Evolutionary conservation across 2,113 vertebrate genomes (phyloP).

Genomic region (Tor tambroides): DNA sequence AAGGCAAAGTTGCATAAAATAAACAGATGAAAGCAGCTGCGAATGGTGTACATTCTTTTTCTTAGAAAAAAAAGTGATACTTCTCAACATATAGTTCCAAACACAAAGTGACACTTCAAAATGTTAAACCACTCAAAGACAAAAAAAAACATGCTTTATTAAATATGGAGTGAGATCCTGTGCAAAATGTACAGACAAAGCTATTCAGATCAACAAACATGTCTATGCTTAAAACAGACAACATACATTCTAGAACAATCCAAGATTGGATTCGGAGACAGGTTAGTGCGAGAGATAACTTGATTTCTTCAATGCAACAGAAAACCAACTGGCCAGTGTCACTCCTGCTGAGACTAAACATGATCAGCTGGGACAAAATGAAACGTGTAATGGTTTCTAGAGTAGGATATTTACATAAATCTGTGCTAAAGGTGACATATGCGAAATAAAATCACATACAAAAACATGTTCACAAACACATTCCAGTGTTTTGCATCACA

Average conservation of each 20-base stretch:
- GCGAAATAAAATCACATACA: too few species aligned
- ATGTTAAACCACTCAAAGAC: not conserved
- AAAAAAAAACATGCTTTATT: not conserved
- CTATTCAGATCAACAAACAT: not conserved
- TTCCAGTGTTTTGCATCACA: slow-evolving; percentile 19
- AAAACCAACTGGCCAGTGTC: not conserved
- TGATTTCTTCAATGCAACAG: not conserved
- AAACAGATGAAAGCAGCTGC: slow-evolving; percentile 62
- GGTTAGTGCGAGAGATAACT: not conserved
- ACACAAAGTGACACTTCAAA: slow-evolving; percentile 22
- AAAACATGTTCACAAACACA: not conserved
- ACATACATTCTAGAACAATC: not conserved
- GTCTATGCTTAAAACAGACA: too few species aligned
- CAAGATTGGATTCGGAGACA: not conserved
- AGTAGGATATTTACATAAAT: not conserved
- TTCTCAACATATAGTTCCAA: not conserved
- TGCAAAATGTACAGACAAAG: not conserved
- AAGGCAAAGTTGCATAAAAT: slow-evolving; percentile 73
- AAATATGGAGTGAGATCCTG: not conserved
- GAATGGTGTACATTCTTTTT: slow-evolving; percentile 73
- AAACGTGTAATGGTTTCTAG: not conserved
- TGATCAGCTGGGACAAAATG: not conserved
- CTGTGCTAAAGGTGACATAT: not conserved
- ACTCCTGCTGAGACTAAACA: not conserved
- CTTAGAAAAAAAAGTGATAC: slow-evolving; percentile 6